phyloP scores from a whole-genome alignment of 1,140 invertebrate genomes.

The Heliothis virescens region DNA sequence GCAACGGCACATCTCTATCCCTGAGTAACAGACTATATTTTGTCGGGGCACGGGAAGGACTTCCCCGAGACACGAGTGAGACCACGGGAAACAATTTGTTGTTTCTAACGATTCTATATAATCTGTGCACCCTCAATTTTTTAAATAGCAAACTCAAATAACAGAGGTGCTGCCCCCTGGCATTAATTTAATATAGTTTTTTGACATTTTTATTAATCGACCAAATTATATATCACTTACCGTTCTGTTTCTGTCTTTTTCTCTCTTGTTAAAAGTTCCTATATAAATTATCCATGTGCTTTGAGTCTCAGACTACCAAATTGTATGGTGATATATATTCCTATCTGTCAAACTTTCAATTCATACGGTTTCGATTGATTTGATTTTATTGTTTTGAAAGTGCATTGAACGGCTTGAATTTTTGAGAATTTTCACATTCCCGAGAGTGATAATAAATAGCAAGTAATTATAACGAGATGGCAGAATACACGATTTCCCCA shows the following conservation, averaged over 20 bases:
- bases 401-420: conserved; percentile 7
- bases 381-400: conserved; percentile 42
- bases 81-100: too few species aligned
- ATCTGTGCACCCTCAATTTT: too few species aligned
- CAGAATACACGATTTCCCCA: conserved; percentile 45
- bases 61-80: too few species aligned
- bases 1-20: too few species aligned
- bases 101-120: too few species aligned
- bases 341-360: not conserved
- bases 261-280: not conserved
- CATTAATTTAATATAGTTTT: not conserved
- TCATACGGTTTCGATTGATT: conserved; percentile 34
- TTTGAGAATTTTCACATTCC: conserved; percentile 1
- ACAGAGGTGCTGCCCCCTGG: not conserved
- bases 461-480: conserved; percentile 38
- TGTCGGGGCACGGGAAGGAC: too few species aligned
- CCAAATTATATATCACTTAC: not conserved
- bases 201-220: not conserved
- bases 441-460: not conserved
- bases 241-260: not conserved
- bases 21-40: too few species aligned
- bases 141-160: not conserved
- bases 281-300: not conserved
- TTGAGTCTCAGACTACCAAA: too few species aligned
- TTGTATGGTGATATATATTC: too few species aligned